Base-by-base conservation (phyloP, 2,797 vertebrate genomes). In the Pantherophis vulpinus region DNA sequence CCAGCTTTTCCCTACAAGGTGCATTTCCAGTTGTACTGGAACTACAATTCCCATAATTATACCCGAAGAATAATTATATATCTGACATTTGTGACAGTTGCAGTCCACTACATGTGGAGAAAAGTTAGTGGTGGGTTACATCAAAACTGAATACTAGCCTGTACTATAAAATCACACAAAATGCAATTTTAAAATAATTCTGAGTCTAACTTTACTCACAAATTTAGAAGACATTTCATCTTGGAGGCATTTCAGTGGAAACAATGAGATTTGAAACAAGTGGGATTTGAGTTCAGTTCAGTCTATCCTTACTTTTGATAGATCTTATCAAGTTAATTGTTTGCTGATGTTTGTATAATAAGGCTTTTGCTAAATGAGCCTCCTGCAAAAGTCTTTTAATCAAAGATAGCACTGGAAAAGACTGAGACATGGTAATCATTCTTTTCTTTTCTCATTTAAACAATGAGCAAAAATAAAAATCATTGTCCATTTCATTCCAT, bases 301-400 rank as follows among this genome's bases (percentile, higher is more conserved):
- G 58, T 59, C 66, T 63, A 47, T 89, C 58, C 70, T 37, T 93
- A 56, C 25, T 59, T 91, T 93, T 93, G 66, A 93, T 32, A 89
- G 70, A 89, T 91, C 51, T 91, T 93, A 93, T 91, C 90, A 93
- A 86, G 87, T 86, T 89, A 93, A 93, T 91, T 91, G 87, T 93
- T 89, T 89, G 59, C 32, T 47, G 93, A 86, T 93, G 93, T 88
- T 91, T 93, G 90, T 86, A 87, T 93, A 93, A 89, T 90, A 93
- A 93, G 89, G 63, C 70, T 89, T 91, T 66, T 56, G 58, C 70
- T 91, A 93, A 93, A 91, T 89, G 90, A 91, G 59, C 18, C 83
- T 86, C 59, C 74, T 42, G 87, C n/a, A 74, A 86, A 93, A 66
- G 87, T 56, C 32, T 56, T 93, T 93, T 93, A 93, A 91, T 89